Evolutionary conservation across 1,140 invertebrate species (phyloP).

Genomic region (Platyscapa corneri): DNA sequence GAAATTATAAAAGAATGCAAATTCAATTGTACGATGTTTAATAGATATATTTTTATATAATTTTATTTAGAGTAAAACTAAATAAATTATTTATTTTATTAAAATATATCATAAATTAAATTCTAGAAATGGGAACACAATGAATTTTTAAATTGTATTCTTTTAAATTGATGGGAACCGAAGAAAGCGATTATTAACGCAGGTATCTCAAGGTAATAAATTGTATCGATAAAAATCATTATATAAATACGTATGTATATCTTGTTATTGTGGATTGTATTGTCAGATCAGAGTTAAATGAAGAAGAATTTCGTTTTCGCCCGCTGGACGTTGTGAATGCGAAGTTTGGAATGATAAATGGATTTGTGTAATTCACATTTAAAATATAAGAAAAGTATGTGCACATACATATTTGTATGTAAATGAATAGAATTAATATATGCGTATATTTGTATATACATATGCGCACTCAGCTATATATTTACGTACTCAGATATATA

Average conservation of each 20-base stretch:
- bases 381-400: conserved; percentile 5
- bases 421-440: too few species aligned
- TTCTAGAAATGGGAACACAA: background rate
- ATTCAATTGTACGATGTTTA: background rate
- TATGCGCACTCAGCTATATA: background rate
- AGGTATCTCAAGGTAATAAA: conserved; percentile 40
- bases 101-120: background rate
- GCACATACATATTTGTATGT: background rate
- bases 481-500: conserved; percentile 16
- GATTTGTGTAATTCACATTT: conserved; percentile 8
- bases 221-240: background rate
- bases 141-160: background rate
- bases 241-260: conserved; percentile 19
- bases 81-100: background rate
- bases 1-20: background rate
- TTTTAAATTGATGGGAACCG: background rate
- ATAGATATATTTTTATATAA: background rate
- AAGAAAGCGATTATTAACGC: conserved; percentile 4
- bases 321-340: conserved; percentile 15
- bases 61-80: background rate
- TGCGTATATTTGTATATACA: too few species aligned
- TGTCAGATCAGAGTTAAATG: background rate
- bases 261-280: background rate
- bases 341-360: background rate
- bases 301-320: conserved; percentile 17